These are phyloP conservation scores for Pelvicachromis taeniatus DNA, from an alignment of 2,113 vertebrate species.

Conservation along the genomic window DNA sequence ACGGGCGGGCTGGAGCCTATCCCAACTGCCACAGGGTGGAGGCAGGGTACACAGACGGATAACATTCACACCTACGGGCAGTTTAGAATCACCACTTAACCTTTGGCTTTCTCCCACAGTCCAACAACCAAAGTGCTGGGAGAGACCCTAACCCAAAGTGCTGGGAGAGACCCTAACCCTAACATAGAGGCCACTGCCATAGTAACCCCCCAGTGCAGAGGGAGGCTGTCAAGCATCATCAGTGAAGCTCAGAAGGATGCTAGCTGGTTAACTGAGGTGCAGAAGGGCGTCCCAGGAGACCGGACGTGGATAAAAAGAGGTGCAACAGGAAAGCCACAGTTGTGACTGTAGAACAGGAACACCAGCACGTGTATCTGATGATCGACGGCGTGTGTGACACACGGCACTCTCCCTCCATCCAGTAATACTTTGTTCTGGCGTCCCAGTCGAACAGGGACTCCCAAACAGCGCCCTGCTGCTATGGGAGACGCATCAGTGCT, in stretches of 20 bases:
- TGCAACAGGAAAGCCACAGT: not conserved
- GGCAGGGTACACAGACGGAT: not conserved
- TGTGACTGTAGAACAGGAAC: not conserved
- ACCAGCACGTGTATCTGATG: not conserved
- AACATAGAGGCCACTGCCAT: not conserved
- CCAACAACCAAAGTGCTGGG: too few species aligned
- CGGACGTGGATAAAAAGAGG: not conserved
- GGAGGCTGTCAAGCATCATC: not conserved
- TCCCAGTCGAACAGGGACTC: not conserved
- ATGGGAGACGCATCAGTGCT: not conserved
- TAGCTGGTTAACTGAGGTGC: not conserved
- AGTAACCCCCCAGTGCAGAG: not conserved
- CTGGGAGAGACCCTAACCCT: too few species aligned
- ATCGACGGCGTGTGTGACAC: not conserved
- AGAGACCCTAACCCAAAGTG: too few species aligned
- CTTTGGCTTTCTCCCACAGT: too few species aligned
- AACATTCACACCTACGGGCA: not conserved
- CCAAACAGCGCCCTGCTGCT: slow-evolving; percentile 28
- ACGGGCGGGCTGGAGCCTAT: not conserved
- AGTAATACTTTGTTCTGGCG: not conserved
- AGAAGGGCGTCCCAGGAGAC: not conserved
- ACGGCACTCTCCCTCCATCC: not conserved
- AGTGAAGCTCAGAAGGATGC: not conserved
- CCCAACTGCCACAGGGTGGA: not conserved
- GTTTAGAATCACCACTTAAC: not conserved